Evolutionary conservation across 64 coral and sea anemone species (phyloP), one percentile per base, ranked within the genome.

Genomic region (Orbicella faveolata): DNA sequence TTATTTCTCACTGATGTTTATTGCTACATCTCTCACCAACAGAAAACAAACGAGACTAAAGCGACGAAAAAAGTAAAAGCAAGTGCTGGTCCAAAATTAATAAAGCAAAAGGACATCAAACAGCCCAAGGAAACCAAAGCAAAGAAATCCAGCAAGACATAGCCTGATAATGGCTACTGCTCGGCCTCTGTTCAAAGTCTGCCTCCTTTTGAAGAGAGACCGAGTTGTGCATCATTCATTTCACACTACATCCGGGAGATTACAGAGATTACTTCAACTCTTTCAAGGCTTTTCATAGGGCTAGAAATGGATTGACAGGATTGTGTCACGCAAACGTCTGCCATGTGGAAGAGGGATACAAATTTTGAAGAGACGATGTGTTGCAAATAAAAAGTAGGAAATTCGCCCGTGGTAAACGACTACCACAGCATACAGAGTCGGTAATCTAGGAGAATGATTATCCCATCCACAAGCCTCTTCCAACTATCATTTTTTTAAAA

Each of bases 11-110:
- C 44, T 48, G 44, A 48, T 48, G 44, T 6, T 59, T 59, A 1
- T 16, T 59, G 55, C 55, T 59, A 15, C 12, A 59, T 15, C 15
- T 59, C 1, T 59, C 15, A 7, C 26, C 23, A 26, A 59, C 63
- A 85, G 82, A 35, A 85, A 72, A 25, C 62, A 33, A 37, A 15
- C 9, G 30, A 70, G 19, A 73, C 41, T 52, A 72, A 85, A 85
- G 41, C 64, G 21, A 72, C 35, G 18, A 83, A 83, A 52, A 85
- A 70, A 44, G 20, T 73, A 7, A 85, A 65, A 53, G 39, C 63
- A 72, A 23, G 82, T 26, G 36, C 1, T 52, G 23, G 35, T 30
- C 51, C 9, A 85, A 16, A 72, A 52, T 25, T 70, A 10, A 9
- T 12, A 33, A 14, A 44, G 20, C 14, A 30, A 25, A 72, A 26